These are phyloP conservation scores for Anas platyrhynchos DNA, from an alignment of 2,113 vertebrate species.

Conservation along the genomic window DNA sequence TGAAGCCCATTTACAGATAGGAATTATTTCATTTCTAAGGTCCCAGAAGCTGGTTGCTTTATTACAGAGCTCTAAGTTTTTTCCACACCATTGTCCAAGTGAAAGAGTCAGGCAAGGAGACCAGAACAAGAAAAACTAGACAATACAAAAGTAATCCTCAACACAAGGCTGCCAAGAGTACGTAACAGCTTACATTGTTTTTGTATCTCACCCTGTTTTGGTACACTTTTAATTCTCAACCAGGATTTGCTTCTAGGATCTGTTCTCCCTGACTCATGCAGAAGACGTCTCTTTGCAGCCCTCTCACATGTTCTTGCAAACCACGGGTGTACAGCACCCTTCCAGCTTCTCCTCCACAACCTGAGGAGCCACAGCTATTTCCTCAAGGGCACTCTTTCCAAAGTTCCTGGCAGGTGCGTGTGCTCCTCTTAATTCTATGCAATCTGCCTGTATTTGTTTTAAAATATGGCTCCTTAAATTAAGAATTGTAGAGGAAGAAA, in stretches of 20 bases:
- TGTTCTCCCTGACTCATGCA: background rate
- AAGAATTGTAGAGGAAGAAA: background rate
- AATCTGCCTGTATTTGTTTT: background rate
- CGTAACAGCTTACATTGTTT: background rate
- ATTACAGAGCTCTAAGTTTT: background rate
- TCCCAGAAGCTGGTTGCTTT: background rate
- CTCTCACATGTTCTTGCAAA: background rate
- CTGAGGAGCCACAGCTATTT: background rate
- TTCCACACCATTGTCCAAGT: background rate
- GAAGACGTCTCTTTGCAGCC: background rate
- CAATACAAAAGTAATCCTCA: background rate
- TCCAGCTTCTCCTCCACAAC: background rate
- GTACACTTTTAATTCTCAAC: background rate
- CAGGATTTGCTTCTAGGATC: background rate
- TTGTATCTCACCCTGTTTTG: background rate
- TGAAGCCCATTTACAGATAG: background rate
- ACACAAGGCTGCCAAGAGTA: background rate
- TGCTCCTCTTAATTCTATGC: background rate
- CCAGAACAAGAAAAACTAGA: background rate
- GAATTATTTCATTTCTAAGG: background rate
- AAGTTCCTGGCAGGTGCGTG: background rate
- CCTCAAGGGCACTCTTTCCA: background rate
- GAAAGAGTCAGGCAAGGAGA: background rate
- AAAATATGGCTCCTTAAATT: background rate
- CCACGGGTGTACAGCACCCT: accelerated